Conservation (phyloP, 2,113 vertebrate species). For the Rhinolophus ferrumequinum region DNA sequence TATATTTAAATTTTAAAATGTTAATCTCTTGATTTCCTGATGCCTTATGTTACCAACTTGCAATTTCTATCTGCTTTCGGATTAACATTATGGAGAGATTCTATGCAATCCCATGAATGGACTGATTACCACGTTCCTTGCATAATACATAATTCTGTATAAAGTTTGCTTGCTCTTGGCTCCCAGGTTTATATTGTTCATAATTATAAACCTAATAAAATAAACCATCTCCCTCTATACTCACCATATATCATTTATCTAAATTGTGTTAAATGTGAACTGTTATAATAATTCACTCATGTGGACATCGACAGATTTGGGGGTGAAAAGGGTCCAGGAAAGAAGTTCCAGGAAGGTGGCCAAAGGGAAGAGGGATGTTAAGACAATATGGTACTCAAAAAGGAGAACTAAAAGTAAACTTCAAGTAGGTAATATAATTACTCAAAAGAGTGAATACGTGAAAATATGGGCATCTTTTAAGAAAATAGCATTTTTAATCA, state of each 20-base stretch:
- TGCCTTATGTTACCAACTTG: not conserved
- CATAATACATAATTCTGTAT: not conserved
- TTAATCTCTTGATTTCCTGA: not conserved
- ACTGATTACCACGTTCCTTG: fast-evolving
- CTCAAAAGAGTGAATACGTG: not conserved
- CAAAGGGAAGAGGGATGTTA: not conserved
- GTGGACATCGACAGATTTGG: not conserved
- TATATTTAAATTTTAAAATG: slow-evolving; percentile 18
- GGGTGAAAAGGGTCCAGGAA: not conserved
- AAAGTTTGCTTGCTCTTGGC: not conserved
- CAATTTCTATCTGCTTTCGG: not conserved
- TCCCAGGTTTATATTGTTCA: not conserved
- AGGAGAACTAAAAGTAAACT: not conserved
- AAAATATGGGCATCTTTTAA: not conserved
- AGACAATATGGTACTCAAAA: not conserved
- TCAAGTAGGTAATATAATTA: not conserved
- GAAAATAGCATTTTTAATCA: not conserved
- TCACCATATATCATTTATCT: not conserved
- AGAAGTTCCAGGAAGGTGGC: not conserved
- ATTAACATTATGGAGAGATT: not conserved
- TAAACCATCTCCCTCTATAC: not conserved
- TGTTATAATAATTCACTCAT: not conserved
- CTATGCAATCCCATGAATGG: not conserved
- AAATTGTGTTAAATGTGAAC: not conserved
- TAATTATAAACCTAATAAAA: not conserved